These are phyloP conservation scores for Scortum barcoo DNA, from an alignment of 2,113 vertebrate genomes.

Conservation along the genomic window DNA sequence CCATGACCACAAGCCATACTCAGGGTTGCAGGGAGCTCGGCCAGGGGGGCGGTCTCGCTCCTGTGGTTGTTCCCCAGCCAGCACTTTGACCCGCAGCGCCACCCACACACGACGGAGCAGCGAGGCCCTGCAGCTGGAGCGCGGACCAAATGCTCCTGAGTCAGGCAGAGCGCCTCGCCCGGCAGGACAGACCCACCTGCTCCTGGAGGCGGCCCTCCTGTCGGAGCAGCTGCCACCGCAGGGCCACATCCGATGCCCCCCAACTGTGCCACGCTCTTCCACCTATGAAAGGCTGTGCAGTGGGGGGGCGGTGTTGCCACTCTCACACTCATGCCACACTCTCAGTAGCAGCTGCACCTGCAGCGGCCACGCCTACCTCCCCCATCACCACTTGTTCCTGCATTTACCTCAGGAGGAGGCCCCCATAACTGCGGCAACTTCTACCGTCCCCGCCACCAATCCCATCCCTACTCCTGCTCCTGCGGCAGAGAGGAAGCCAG, in stretches of 20 bases:
- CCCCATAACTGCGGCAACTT: constrained; percentile 75
- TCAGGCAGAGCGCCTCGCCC: constrained; percentile 76
- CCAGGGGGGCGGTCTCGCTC: constrained; percentile 84
- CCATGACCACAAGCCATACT: constrained; percentile 91
- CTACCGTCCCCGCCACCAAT: constrained; percentile 39
- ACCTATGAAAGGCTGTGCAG: constrained; percentile 88
- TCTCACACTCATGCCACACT: constrained; percentile 80
- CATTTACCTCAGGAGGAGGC: constrained; percentile 90
- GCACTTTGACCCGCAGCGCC: constrained; percentile 91
- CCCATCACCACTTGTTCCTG: constrained; percentile 85
- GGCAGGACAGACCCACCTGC: constrained; percentile 85
- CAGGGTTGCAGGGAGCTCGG: constrained; percentile 84
- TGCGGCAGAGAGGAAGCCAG: constrained; percentile 87
- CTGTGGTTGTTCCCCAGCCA: constrained; percentile 91
- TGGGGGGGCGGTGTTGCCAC: constrained; percentile 70
- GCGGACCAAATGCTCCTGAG: constrained; percentile 77
- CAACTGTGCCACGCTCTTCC: constrained; percentile 82
- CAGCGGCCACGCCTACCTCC: constrained; percentile 81
- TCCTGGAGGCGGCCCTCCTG: constrained; percentile 87
- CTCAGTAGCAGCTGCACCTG: constrained; percentile 80
- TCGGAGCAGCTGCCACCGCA: constrained; percentile 77
- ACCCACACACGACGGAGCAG: constrained; percentile 91
- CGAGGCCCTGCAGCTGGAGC: constrained; percentile 86
- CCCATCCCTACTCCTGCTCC: constrained; percentile 60
- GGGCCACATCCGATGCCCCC: constrained; percentile 62